These are phyloP conservation scores for Bombus waltoni DNA, from an alignment of 1,140 invertebrate genomes.

Conservation along the genomic window DNA sequence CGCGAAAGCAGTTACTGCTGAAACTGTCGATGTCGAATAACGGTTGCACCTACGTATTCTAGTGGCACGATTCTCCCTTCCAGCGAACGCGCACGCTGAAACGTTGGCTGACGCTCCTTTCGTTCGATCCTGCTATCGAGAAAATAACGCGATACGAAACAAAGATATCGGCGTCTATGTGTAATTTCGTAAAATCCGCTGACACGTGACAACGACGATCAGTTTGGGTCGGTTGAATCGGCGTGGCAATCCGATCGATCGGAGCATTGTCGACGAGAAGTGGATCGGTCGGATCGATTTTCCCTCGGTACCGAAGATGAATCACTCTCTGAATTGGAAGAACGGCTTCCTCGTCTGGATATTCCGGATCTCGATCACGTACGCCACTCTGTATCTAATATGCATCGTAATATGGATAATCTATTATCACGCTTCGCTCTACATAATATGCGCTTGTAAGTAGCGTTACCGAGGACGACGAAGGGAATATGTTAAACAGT, in stretches of 20 bases:
- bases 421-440: conserved; percentile 73
- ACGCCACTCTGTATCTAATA: conserved; percentile 70
- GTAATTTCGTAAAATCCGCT: not conserved
- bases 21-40: conserved; percentile 12
- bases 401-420: conserved; percentile 72
- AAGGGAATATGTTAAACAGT: conserved; percentile 25
- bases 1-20: conserved; percentile 16
- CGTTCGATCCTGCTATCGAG: not conserved
- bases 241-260: not conserved
- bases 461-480: conserved; percentile 27
- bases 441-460: conserved; percentile 71
- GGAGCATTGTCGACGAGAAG: not conserved
- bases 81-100: not conserved
- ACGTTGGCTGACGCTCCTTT: not conserved
- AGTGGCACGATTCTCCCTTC: not conserved
- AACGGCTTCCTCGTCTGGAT: conserved; percentile 66
- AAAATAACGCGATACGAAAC: not conserved
- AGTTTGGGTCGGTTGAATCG: not conserved
- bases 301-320: conserved; percentile 18
- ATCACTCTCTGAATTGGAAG: conserved; percentile 40
- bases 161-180: not conserved
- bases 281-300: not conserved
- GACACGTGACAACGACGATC: conserved; percentile 11
- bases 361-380: conserved; percentile 64
- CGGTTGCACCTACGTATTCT: not conserved